Base-by-base conservation (phyloP, 2,113 vertebrate genomes). In the Brevimyrus niger region DNA sequence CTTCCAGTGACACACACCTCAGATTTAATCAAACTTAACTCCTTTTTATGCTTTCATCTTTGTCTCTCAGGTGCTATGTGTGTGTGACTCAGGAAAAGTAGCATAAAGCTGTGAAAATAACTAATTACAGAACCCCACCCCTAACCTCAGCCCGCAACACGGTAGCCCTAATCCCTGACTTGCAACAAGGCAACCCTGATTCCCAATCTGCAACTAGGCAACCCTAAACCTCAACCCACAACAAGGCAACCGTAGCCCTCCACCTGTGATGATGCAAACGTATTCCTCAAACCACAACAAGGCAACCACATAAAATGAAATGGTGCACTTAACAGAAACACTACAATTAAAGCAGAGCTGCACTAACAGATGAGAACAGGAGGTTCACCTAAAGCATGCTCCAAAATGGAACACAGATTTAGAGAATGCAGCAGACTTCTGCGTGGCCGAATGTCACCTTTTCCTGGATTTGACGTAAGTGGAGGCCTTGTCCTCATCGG, bases 391-490 rank as follows among this genome's bases (percentile, higher is more conserved):
- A 31, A n/a, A 31, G 10, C 61, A 69, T 31, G n/a, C 10, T 31
- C 61, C 61, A 69, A 31, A 69, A 31, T 31, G 27, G n/a, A 69
- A 69, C n/a, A 69, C 61, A 69, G n/a, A 31, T 69, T 69, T 69
- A 27, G 61, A 65, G 61, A 65, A 65, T 65, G 61, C 61, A 65
- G 61, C n/a, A 27, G 61, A 31, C 1, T 31, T 65, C 61, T 27
- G 61, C 61, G 61, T 31, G n/a, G 61, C 61, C 61, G 31, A 69
- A 69, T 48, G 19, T 94, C 94, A 99, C 98, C 98, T 99, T 95
- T 91, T 97, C 94, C 96, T 97, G 90, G 97, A 95, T 89, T 99
- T 98, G 38, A 96, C 92, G 91, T 97, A 99, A 0, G 97, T 97
- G 92, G 97, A 97, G 0, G 96, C 96, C 69, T 95, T 92, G 91